Base-by-base conservation (phyloP, 1,140 invertebrate species). In the Andrena cerasifolii region DNA sequence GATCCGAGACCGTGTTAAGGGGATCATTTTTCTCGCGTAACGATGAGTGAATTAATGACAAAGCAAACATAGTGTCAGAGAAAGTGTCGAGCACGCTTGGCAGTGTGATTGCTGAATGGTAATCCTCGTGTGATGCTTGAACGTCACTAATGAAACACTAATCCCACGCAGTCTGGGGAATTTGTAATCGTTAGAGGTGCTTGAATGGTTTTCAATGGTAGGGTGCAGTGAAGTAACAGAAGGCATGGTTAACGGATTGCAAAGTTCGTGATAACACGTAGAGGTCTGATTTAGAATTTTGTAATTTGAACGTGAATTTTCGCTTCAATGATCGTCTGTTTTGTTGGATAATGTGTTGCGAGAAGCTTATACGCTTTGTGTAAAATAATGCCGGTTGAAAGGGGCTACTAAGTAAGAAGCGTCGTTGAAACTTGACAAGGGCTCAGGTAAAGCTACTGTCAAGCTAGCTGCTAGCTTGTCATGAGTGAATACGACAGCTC, bases 11-110 rank as follows among this genome's bases (percentile, higher is more conserved):
- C 24, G 21, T 33, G 21, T 12, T 53, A 28, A 58, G 1, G 31
- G 28, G 45, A 72, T 62, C 45, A 33, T 62, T 61, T 40, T 61
- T 8, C 21, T 10, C 16, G n/a, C 8, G 1, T 1, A n/a, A 40
- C 58, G n/a, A 24, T 2, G 33, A 61, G 33, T 24, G 21, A 61
- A 61, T 61, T 43, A 61, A 47, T n/a, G 56, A 51, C 45, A 63
- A 16, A 31, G 18, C n/a, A 73, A 53, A 53, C 33, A 51, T 2
- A 10, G 47, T 21, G 45, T 28, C 47, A 33, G 62, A 40, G 33
- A 21, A 53, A 53, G 71, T 28, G 70, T 51, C 36, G 45, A n/a
- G 36, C 21, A 26, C 16, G 16, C 21, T 24, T 61, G 70, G 3
- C 31, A 49, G 45, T 36, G n/a, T 10, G 14, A 53, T 28, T 47